Conservation (phyloP, 2,888 invertebrate species). For the Pseudococcus jackbeardsleyi region DNA sequence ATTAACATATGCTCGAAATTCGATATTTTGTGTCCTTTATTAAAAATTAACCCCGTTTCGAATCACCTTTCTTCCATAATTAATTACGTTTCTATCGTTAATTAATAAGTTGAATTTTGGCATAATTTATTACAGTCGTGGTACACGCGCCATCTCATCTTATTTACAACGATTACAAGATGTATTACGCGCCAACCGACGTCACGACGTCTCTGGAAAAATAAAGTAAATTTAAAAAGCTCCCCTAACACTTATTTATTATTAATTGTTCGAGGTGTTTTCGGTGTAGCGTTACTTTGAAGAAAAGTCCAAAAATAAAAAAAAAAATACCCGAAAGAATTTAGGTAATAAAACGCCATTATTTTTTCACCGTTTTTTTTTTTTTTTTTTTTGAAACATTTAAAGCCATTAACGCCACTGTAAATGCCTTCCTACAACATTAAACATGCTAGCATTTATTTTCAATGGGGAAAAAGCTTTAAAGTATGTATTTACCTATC, state of each 20-base stretch:
- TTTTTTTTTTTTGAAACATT: constrained; percentile 32
- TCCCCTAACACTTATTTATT: constrained; percentile 11
- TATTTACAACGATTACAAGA: background rate
- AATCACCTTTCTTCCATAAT: background rate
- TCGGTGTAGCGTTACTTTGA: background rate
- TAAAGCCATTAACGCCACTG: background rate
- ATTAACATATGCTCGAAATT: background rate
- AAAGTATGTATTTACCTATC: background rate
- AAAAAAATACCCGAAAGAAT: constrained; percentile 27
- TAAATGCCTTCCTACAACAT: background rate
- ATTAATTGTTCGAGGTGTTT: constrained; percentile 32
- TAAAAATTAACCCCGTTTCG: background rate
- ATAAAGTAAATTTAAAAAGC: constrained; percentile 20
- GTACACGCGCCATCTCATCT: background rate
- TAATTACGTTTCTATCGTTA: constrained; percentile 4
- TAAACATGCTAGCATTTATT: background rate
- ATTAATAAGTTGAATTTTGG: constrained; percentile 14
- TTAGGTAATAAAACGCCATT: constrained; percentile 26
- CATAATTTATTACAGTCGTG: background rate
- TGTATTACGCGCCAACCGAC: background rate
- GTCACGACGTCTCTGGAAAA: background rate
- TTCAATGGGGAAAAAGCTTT: background rate
- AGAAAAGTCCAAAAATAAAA: background rate
- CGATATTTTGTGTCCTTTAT: background rate
- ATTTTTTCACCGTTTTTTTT: constrained; percentile 1